These are phyloP conservation scores for Meandrina meandrites DNA, from an alignment of 92 coral and sea anemone species.

Conservation along the genomic window DNA sequence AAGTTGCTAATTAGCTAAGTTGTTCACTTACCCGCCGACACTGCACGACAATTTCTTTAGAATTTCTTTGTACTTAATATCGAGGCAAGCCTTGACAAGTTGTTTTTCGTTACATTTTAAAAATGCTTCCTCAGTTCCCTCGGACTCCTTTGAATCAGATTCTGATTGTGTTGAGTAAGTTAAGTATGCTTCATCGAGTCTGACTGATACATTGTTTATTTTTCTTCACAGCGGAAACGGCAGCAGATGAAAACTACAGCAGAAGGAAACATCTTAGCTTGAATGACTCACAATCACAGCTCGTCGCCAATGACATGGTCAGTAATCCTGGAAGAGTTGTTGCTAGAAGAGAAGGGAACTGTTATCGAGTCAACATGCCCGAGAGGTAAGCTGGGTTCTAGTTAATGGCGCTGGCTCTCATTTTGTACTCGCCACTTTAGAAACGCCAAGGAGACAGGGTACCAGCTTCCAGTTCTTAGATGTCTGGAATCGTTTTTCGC, in stretches of 20 bases:
- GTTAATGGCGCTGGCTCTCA: not conserved
- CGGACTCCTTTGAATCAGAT: no score
- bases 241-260: constrained; percentile 31
- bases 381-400: constrained; percentile 60
- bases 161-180: no score
- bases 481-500: not conserved
- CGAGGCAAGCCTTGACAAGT: no score
- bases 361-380: constrained; percentile 65
- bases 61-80: no score
- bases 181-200: no score
- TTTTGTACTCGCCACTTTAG: not conserved
- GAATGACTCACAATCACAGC: constrained; percentile 74
- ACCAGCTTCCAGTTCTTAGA: not conserved
- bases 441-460: not conserved
- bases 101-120: no score
- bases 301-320: constrained; percentile 58
- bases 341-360: constrained; percentile 62
- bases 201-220: not conserved
- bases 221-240: constrained; percentile 26
- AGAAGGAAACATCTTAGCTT: constrained; percentile 24
- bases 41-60: no score
- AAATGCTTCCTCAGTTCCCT: no score
- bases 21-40: no score
- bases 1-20: no score
- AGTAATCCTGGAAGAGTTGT: constrained; percentile 67